These are phyloP conservation scores for Heliconius nattereri DNA, from an alignment of 1,140 invertebrate species.

Conservation along the genomic window DNA sequence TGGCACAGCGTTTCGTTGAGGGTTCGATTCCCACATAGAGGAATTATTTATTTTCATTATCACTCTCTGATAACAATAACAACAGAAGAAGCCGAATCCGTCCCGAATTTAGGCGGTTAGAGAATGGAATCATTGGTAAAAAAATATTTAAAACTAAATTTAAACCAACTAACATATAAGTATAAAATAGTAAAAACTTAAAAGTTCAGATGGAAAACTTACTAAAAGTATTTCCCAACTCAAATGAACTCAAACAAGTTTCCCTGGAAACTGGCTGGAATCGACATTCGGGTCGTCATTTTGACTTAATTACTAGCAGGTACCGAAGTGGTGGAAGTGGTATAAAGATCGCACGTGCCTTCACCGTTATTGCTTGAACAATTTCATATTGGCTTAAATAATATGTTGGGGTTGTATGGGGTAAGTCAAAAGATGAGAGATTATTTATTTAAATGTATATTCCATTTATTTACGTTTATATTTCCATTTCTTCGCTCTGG, in stretches of 20 bases:
- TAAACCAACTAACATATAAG: neutral
- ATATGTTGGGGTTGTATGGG: slow-evolving; percentile 52
- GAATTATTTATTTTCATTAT: no score
- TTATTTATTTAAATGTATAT: neutral
- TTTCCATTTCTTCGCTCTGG: no score
- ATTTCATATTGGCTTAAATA: slow-evolving; percentile 76
- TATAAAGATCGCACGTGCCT: slow-evolving; percentile 51
- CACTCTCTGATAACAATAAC: no score
- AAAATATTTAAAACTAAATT: neutral
- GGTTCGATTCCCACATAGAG: no score
- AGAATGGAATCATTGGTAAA: no score
- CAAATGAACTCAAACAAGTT: neutral
- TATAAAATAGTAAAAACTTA: neutral
- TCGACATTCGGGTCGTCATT: slow-evolving; percentile 43
- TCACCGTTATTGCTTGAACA: slow-evolving; percentile 65
- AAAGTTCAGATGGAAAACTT: neutral
- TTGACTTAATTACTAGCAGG: slow-evolving; percentile 50
- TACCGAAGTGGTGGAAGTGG: slow-evolving; percentile 32
- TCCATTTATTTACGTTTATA: no score
- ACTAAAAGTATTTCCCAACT: neutral
- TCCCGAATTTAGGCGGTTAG: no score
- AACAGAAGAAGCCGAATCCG: no score
- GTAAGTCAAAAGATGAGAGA: slow-evolving; percentile 18
- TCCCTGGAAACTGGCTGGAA: slow-evolving; percentile 4
- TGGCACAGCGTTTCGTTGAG: no score